Conservation (phyloP, 2,888 invertebrate genomes). For the Cheilosia variabilis region DNA sequence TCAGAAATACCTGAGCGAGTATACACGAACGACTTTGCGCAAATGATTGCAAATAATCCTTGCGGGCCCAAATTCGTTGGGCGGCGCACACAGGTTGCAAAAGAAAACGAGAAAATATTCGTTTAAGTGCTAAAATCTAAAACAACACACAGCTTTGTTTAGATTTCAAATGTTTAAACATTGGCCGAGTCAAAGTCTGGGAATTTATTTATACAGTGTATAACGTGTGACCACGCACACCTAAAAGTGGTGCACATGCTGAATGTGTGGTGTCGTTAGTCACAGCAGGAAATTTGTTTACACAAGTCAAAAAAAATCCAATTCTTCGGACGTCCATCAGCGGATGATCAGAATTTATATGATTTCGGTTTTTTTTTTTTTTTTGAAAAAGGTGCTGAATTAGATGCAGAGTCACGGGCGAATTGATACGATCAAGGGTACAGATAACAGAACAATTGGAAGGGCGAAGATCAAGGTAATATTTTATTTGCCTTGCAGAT, state of each 20-base stretch:
- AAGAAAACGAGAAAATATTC: not conserved
- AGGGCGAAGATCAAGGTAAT: not conserved
- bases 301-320: not conserved
- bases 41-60: constrained; percentile 17
- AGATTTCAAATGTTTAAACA: not conserved
- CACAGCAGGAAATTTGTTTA: constrained; percentile 6
- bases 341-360: not conserved
- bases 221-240: not conserved
- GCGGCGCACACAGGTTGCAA: not conserved
- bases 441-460: not conserved
- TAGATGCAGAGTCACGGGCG: not conserved
- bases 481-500: not conserved
- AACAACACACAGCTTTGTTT: not conserved
- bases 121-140: not conserved
- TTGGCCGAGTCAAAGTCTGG: not conserved
- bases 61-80: not conserved
- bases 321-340: not conserved
- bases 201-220: not conserved
- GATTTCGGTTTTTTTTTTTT: not conserved
- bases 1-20: not conserved
- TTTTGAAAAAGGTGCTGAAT: not conserved
- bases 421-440: no score
- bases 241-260: not conserved
- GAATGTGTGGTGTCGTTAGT: not conserved
- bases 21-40: not conserved